Conservation (phyloP, 2,797 vertebrate species). For the Distichodus sexfasciatus region DNA sequence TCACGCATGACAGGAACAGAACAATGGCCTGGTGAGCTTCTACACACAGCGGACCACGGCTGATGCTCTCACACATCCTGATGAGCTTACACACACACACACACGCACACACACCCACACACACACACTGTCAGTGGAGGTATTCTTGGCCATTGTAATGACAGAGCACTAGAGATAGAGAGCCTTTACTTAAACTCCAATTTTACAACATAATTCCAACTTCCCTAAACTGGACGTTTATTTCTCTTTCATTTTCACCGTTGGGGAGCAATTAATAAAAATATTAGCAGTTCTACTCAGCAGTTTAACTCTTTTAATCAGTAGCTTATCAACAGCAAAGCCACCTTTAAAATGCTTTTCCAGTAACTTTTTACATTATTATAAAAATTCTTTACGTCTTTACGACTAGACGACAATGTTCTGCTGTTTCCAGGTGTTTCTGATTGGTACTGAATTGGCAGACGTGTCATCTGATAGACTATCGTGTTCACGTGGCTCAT, state of each 20-base stretch:
- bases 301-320: too few species aligned
- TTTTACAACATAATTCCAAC: conserved; percentile 38
- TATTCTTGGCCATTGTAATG: conserved; percentile 11
- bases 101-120: conserved; percentile 18
- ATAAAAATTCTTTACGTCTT: too few species aligned
- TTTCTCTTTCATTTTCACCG: conserved; percentile 12
- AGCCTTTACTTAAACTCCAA: conserved; percentile 24
- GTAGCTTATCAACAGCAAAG: too few species aligned
- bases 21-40: conserved; percentile 39
- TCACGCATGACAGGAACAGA: conserved; percentile 38
- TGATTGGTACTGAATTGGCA: too few species aligned
- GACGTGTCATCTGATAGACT: too few species aligned
- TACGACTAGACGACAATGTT: too few species aligned
- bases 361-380: too few species aligned
- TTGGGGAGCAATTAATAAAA: too few species aligned
- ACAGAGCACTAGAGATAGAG: conserved; percentile 23
- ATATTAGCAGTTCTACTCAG: too few species aligned
- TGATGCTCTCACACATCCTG: conserved; percentile 34
- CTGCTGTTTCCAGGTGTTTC: too few species aligned
- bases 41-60: conserved; percentile 22
- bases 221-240: conserved; percentile 17
- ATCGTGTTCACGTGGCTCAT: too few species aligned
- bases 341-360: too few species aligned
- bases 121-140: conserved; percentile 15
- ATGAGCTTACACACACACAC: conserved; percentile 15